Evolutionary conservation across 2,888 invertebrate genomes (phyloP).

Genomic region (Aporophyla nigra): DNA sequence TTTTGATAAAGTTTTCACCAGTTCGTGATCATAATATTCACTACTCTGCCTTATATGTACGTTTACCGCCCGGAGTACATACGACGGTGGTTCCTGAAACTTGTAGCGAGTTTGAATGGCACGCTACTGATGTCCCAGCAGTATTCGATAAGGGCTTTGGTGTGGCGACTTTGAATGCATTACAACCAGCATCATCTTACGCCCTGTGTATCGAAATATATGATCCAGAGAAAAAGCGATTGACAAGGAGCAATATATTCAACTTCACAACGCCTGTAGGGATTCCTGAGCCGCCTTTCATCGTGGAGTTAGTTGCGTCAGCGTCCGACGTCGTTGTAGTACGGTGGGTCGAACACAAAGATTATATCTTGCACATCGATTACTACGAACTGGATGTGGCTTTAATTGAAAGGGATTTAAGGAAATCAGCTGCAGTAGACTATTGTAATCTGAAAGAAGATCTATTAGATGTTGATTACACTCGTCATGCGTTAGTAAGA

Average conservation of each 20-base stretch:
- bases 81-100: constrained; percentile 80
- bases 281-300: constrained; percentile 85
- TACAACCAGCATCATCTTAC: constrained; percentile 84
- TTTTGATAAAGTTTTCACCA: constrained; percentile 77
- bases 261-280: constrained; percentile 83
- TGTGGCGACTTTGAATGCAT: constrained; percentile 71
- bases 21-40: constrained; percentile 70
- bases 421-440: constrained; percentile 73
- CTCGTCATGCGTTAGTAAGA: constrained; percentile 81
- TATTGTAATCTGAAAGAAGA: constrained; percentile 77
- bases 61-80: constrained; percentile 74
- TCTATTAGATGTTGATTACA: constrained; percentile 74
- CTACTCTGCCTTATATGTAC: constrained; percentile 82
- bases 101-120: constrained; percentile 86
- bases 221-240: constrained; percentile 70
- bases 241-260: constrained; percentile 80
- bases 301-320: constrained; percentile 80
- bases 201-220: constrained; percentile 84
- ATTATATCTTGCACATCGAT: constrained; percentile 78
- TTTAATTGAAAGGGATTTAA: constrained; percentile 77
- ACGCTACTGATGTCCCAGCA: constrained; percentile 72
- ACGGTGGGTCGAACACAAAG: constrained; percentile 84
- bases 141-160: constrained; percentile 66
- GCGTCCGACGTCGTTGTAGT: constrained; percentile 76
- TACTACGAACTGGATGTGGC: constrained; percentile 82